Percentiles rank a stretch among this genome's conserved stretches.
Evolutionary conservation across 2,797 vertebrate species (phyloP).

Genomic region (Sebastes nivosus): DNA sequence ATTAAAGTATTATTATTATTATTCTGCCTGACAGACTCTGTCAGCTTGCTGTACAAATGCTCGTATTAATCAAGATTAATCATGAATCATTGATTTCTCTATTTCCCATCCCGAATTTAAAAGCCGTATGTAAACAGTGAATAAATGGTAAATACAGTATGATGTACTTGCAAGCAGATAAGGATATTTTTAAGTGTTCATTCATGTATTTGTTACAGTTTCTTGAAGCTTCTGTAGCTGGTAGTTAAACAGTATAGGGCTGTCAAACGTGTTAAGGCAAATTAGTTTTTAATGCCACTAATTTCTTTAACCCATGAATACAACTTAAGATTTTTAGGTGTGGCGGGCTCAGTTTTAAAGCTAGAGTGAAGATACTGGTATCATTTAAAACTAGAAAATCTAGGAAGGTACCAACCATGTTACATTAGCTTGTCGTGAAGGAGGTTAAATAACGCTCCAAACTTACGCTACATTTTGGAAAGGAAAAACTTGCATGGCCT

Average conservation of each 20-base stretch:
- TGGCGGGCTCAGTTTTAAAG: too few relatives aligned
- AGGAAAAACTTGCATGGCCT: too few relatives aligned
- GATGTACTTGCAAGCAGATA: background rate
- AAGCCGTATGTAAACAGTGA: too few relatives aligned
- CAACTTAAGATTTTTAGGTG: fast-evolving
- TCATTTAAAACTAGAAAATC: too few relatives aligned
- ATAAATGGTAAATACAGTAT: background rate
- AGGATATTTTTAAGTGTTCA: background rate
- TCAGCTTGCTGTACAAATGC: background rate
- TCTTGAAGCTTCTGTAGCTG: background rate
- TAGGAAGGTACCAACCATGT: too few relatives aligned
- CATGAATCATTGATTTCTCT: background rate
- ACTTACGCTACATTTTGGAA: too few relatives aligned
- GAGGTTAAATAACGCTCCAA: too few relatives aligned
- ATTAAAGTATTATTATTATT: background rate
- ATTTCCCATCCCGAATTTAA: background rate
- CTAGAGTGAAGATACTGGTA: too few relatives aligned
- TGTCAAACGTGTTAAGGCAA: too few relatives aligned
- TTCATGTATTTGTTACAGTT: background rate
- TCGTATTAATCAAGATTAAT: background rate
- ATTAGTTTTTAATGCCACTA: too few relatives aligned
- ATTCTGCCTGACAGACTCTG: background rate
- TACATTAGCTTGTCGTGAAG: too few relatives aligned
- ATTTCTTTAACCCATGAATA: too few relatives aligned
- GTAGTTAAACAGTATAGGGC: background rate